Evolutionary conservation across 2,888 invertebrate genomes (phyloP).

Genomic region (Ophion obscuratus): DNA sequence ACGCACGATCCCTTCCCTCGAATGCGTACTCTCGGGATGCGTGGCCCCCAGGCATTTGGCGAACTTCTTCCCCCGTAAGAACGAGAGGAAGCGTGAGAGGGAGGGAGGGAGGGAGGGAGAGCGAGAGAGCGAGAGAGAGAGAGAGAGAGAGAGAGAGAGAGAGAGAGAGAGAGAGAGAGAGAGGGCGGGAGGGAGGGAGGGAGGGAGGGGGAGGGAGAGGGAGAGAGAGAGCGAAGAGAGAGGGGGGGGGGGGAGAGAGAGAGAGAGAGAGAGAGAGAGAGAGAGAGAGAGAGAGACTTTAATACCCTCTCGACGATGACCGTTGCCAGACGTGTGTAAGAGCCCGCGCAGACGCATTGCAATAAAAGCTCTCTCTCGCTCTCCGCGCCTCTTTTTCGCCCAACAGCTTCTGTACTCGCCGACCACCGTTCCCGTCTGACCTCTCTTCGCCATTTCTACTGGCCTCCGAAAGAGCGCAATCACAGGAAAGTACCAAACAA

Average conservation of each 20-base stretch:
- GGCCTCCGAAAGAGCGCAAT: constrained; percentile 46
- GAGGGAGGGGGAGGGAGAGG: no score
- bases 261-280: neutral
- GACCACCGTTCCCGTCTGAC: constrained; percentile 66
- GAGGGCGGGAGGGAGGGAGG: no score
- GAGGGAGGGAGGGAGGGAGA: constrained; percentile 32
- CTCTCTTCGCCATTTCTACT: constrained; percentile 60
- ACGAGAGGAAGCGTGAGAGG: constrained; percentile 2
- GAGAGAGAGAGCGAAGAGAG: neutral
- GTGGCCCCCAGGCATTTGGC: constrained; percentile 59
- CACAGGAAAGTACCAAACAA: constrained; percentile 26
- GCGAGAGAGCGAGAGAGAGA: constrained; percentile 8
- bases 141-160: constrained; percentile 14
- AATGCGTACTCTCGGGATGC: constrained; percentile 32
- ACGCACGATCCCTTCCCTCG: constrained; percentile 22
- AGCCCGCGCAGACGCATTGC: constrained; percentile 48
- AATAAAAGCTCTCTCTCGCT: constrained; percentile 65
- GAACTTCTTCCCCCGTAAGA: constrained; percentile 43
- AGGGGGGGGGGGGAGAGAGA: neutral
- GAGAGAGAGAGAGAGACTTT: constrained; percentile 44
- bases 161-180: no score
- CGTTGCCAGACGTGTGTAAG: constrained; percentile 45
- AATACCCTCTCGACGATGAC: constrained; percentile 55
- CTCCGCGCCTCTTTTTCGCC: constrained; percentile 58
- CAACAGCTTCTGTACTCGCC: constrained; percentile 71